Evolutionary conservation across 2,888 invertebrate genomes (phyloP).

Genomic region (Leucozona laternaria): DNA sequence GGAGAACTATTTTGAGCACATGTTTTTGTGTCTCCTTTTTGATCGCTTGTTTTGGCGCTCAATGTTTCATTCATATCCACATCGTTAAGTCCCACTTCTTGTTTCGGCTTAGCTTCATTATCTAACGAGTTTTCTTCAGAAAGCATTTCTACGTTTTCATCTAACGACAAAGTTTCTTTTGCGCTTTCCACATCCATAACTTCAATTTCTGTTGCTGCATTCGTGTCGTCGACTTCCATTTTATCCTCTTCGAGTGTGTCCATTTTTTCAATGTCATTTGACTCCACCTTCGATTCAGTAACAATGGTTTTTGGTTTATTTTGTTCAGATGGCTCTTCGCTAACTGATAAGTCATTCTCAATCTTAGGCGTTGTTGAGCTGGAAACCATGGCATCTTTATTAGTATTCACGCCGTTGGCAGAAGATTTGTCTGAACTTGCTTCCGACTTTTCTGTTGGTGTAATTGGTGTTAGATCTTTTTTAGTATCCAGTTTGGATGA

Average conservation of each 20-base stretch:
- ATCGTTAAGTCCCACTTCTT: background rate
- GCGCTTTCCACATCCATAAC: slow-evolving; percentile 32
- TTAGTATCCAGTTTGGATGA: slow-evolving; percentile 37
- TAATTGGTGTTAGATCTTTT: background rate
- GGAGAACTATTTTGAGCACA: background rate
- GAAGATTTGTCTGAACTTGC: background rate
- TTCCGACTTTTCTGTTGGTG: background rate
- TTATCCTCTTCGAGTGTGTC: background rate
- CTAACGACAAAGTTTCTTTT: background rate
- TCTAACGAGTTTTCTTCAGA: slow-evolving; percentile 2
- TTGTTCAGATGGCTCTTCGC: background rate
- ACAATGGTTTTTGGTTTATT: background rate
- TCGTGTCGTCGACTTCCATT: slow-evolving; percentile 31
- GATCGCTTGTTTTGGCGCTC: background rate
- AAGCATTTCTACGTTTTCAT: slow-evolving; percentile 28
- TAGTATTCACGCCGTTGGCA: background rate
- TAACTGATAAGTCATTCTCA: background rate
- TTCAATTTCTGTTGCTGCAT: slow-evolving; percentile 2
- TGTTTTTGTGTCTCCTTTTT: background rate
- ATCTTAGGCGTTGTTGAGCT: slow-evolving; percentile 47
- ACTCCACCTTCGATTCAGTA: slow-evolving; percentile 8
- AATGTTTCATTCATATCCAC: slow-evolving; percentile 11
- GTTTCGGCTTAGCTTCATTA: slow-evolving; percentile 39
- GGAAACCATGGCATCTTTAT: slow-evolving; percentile 47
- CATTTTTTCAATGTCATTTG: slow-evolving; percentile 22